These are phyloP conservation scores for Parnassius smintheus DNA, from an alignment of 2,888 invertebrate species.

Conservation along the genomic window DNA sequence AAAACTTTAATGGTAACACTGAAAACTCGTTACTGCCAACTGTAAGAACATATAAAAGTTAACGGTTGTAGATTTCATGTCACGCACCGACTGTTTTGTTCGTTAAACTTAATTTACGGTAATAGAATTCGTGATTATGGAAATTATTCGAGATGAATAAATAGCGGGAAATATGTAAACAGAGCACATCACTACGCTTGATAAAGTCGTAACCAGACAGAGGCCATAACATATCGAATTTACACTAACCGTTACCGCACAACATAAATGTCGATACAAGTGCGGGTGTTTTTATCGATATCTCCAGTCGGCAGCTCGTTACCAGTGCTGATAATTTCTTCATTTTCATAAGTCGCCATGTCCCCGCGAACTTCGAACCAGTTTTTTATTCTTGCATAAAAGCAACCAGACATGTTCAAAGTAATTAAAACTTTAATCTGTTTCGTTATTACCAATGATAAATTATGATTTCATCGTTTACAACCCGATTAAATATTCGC, in stretches of 20 bases:
- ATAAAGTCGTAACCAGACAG: conserved; percentile 59
- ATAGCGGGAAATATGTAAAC: conserved; percentile 46
- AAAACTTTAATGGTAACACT: conserved; percentile 26
- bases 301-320: conserved; percentile 58
- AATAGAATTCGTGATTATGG: conserved; percentile 45
- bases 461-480: conserved; percentile 32
- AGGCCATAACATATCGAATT: conserved; percentile 59
- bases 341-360: conserved; percentile 50
- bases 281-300: conserved; percentile 65
- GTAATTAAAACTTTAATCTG: conserved; percentile 43
- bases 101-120: conserved; percentile 52
- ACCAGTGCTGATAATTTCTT: conserved; percentile 63
- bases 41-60: conserved; percentile 37
- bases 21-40: conserved; percentile 20
- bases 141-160: conserved; percentile 46
- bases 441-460: conserved; percentile 41
- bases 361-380: conserved; percentile 45
- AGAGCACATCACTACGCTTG: conserved; percentile 54
- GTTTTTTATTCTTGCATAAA: conserved; percentile 45
- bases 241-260: conserved; percentile 58
- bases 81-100: conserved; percentile 41
- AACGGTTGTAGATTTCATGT: conserved; percentile 40
- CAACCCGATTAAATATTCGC: conserved; percentile 29
- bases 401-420: conserved; percentile 36
- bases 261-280: conserved; percentile 66